A percentile compares a stretch with the other conserved stretches of the same genome.
phyloP scores from a whole-genome alignment of 2,888 invertebrate species.

The Caenorhabditis macrosperma region DNA sequence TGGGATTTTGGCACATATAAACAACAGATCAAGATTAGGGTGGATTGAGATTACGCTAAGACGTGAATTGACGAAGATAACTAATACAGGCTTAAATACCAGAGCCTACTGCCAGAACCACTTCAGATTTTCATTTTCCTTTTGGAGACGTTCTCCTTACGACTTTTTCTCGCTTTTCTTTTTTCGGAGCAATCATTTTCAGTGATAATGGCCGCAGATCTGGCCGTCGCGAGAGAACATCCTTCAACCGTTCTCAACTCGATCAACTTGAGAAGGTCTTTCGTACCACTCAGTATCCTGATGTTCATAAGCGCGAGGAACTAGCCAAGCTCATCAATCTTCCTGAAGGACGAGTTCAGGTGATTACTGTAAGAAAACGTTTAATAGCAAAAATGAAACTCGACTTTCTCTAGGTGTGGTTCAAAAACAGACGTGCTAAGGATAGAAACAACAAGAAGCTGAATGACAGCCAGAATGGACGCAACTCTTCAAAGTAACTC shows the following conservation, averaged over 20 bases:
- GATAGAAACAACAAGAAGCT: conserved; percentile 67
- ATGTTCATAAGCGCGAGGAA: conserved; percentile 62
- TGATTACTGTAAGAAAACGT: conserved; percentile 55
- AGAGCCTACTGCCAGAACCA: neutral
- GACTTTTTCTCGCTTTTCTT: neutral
- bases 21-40: conserved; percentile 60
- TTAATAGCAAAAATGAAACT: too few species aligned
- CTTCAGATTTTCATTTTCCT: conserved; percentile 3
- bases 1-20: neutral
- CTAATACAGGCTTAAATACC: conserved; percentile 52
- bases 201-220: conserved; percentile 49
- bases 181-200: too few species aligned
- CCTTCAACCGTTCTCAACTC: conserved; percentile 65
- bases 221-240: conserved; percentile 64
- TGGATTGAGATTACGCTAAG: conserved; percentile 61
- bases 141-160: neutral
- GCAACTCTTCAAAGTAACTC: conserved; percentile 48
- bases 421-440: conserved; percentile 76
- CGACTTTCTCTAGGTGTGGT: conserved; percentile 75
- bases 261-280: conserved; percentile 67
- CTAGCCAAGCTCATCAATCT: conserved; percentile 61
- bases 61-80: conserved; percentile 1
- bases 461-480: conserved; percentile 4
- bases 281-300: conserved; percentile 64
- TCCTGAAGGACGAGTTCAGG: conserved; percentile 67